Evolutionary conservation across 1,140 invertebrate genomes (phyloP).

Genomic region (Drosophila serrata): DNA sequence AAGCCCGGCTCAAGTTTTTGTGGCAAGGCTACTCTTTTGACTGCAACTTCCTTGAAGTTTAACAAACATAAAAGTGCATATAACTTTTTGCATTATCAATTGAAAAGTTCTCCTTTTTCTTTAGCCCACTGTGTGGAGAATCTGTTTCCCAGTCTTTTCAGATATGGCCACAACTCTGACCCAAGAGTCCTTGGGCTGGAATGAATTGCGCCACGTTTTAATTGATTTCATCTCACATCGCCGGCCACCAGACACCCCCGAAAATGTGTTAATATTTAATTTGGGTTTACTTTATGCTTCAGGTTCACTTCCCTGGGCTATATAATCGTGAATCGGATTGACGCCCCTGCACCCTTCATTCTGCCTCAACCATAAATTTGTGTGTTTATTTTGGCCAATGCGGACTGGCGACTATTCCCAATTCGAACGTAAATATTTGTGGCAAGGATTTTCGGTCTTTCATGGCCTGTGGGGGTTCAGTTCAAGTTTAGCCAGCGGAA

Average conservation of each 20-base stretch:
- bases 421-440: conserved; percentile 43
- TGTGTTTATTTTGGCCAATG: conserved; percentile 56
- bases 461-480: conserved; percentile 48
- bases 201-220: conserved; percentile 38
- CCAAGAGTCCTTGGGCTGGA: conserved; percentile 23
- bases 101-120: not conserved
- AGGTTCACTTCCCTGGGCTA: not conserved
- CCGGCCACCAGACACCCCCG: conserved; percentile 19
- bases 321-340: conserved; percentile 35
- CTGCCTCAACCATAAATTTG: conserved; percentile 11
- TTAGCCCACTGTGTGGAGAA: not conserved
- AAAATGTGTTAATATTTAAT: conserved; percentile 65
- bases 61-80: conserved; percentile 4
- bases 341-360: conserved; percentile 4
- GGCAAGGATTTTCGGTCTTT: conserved; percentile 37
- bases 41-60: conserved; percentile 24
- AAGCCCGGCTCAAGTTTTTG: conserved; percentile 4
- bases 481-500: conserved; percentile 53
- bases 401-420: conserved; percentile 40
- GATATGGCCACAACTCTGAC: not conserved
- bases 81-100: conserved; percentile 15
- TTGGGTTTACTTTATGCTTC: conserved; percentile 51
- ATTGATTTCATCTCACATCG: conserved; percentile 63
- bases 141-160: not conserved
- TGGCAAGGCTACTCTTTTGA: not conserved